Evolutionary conservation across 2,888 invertebrate species (phyloP).

Genomic region (Coecobrya sp.): DNA sequence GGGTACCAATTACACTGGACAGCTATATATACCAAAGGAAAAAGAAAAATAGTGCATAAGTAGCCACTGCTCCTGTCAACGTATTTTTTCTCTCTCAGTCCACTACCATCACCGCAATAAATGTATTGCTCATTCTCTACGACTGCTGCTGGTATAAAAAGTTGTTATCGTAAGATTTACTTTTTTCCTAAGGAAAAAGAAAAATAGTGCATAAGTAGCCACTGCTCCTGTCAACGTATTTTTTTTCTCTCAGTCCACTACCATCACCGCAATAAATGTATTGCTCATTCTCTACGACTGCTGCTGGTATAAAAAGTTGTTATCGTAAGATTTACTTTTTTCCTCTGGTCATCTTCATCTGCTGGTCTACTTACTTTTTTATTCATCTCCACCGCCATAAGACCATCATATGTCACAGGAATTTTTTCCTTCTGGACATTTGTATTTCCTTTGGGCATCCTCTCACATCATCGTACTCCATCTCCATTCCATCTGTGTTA

Average conservation of each 20-base stretch:
- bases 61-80: neutral
- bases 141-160: neutral
- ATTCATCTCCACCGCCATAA: neutral
- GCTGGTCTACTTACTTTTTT: neutral
- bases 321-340: constrained; percentile 7
- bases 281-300: neutral
- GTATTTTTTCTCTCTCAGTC: neutral
- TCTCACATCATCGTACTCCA: constrained; percentile 1
- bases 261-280: neutral
- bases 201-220: too few species aligned
- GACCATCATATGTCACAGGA: constrained; percentile 10
- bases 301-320: neutral
- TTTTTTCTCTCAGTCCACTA: neutral
- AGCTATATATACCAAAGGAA: neutral
- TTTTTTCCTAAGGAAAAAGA: too few species aligned
- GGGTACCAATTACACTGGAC: constrained; percentile 46
- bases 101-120: neutral
- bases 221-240: neutral
- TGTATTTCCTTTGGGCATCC: constrained; percentile 58
- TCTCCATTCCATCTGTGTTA: constrained; percentile 43
- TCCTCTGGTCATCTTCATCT: neutral
- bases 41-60: neutral
- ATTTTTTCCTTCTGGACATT: constrained; percentile 16
- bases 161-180: constrained; percentile 5
- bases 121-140: neutral